These are phyloP conservation scores for Atethmia centrago DNA, from an alignment of 2,888 invertebrate genomes.

Conservation along the genomic window DNA sequence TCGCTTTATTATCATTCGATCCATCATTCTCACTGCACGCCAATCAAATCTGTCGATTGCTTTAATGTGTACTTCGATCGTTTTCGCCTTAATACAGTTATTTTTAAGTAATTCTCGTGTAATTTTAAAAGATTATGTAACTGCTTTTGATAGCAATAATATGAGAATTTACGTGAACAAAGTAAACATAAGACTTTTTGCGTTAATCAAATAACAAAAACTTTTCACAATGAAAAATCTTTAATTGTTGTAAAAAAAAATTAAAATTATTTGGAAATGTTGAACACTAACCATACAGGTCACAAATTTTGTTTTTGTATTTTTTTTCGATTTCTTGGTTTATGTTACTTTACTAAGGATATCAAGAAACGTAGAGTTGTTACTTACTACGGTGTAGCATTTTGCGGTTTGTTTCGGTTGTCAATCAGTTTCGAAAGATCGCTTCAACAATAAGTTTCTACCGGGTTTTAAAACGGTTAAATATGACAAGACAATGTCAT, in stretches of 20 bases:
- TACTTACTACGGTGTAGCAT: neutral
- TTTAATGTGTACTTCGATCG: conserved; percentile 12
- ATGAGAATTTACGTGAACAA: neutral
- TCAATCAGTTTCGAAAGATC: conserved; percentile 10
- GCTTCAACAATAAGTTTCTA: conserved; percentile 1
- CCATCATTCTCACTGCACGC: conserved; percentile 54
- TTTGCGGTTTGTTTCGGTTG: neutral
- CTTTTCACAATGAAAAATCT: neutral
- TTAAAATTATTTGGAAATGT: neutral
- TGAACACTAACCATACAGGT: neutral
- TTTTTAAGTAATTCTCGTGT: neutral
- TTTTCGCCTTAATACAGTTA: conserved; percentile 1
- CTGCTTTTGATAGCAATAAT: neutral
- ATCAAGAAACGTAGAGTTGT: neutral
- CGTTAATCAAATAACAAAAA: neutral
- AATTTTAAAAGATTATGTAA: conserved; percentile 2
- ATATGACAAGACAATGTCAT: neutral
- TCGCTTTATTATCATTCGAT: conserved; percentile 47
- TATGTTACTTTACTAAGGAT: neutral
- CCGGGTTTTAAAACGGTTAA: neutral
- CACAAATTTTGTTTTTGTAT: neutral
- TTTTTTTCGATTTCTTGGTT: neutral
- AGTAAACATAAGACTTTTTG: neutral
- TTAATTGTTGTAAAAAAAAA: neutral
- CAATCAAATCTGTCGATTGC: conserved; percentile 45